A percentile compares a stretch with the other conserved stretches of the same genome.
Conservation (phyloP, 2,888 invertebrate species). For the Achlya flavicornis region DNA sequence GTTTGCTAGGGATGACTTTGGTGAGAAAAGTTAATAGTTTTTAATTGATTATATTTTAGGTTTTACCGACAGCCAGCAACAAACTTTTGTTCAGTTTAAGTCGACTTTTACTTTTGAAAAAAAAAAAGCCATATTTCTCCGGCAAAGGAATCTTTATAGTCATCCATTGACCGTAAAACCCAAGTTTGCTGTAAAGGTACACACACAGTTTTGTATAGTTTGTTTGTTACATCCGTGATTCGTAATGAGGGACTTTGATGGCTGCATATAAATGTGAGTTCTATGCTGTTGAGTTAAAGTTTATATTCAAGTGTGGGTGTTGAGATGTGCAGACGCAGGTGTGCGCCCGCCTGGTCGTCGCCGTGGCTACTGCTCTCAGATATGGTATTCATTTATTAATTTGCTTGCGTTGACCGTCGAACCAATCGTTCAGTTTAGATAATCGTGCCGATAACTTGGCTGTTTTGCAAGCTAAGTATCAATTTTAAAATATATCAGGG, state of each 20-base stretch:
- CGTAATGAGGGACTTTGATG: constrained; percentile 69
- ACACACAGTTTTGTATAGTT: constrained; percentile 79
- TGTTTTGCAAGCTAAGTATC: constrained; percentile 17
- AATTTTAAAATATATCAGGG: neutral
- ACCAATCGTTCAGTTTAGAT: constrained; percentile 34
- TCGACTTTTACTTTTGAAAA: constrained; percentile 49
- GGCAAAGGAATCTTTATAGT: constrained; percentile 64
- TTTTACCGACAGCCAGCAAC: neutral
- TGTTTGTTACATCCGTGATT: constrained; percentile 82
- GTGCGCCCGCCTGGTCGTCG: constrained; percentile 80
- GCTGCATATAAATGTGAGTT: constrained; percentile 25
- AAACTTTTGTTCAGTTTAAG: constrained; percentile 37
- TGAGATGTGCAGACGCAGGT: constrained; percentile 79
- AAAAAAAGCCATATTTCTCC: constrained; percentile 61
- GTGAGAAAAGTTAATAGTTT: neutral
- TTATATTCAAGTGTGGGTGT: constrained; percentile 32
- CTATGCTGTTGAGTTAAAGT: constrained; percentile 26
- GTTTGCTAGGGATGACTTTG: neutral
- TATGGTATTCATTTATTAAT: constrained; percentile 82
- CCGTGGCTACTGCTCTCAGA: constrained; percentile 77
- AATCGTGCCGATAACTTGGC: constrained; percentile 23
- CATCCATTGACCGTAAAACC: constrained; percentile 68
- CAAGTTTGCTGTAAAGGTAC: constrained; percentile 76
- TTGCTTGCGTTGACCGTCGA: constrained; percentile 75
- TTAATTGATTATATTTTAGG: neutral